A percentile compares a stretch with the other conserved stretches of the same genome.
Conservation (phyloP, 1,140 invertebrate genomes). For the Hyles euphorbiae region DNA sequence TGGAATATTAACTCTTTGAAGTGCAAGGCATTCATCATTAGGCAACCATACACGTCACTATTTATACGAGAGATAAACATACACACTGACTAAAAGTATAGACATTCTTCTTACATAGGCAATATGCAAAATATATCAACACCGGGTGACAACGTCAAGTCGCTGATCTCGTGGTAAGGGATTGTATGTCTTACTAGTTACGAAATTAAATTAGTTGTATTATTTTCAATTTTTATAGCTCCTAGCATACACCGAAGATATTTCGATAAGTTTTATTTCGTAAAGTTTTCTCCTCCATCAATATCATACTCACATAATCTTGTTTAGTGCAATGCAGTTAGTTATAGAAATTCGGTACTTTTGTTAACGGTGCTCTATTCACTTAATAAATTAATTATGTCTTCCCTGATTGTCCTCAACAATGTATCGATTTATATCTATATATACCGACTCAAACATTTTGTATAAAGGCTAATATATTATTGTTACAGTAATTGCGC, state of each 20-base stretch:
- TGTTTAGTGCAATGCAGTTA: slow-evolving; percentile 30
- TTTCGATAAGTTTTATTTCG: slow-evolving; percentile 74
- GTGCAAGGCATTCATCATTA: no score
- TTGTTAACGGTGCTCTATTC: slow-evolving; percentile 23
- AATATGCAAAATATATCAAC: slow-evolving; percentile 21
- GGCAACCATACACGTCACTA: no score
- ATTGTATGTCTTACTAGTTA: slow-evolving; percentile 73
- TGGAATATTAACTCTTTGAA: not conserved
- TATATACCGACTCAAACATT: no score
- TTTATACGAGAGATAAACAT: no score
- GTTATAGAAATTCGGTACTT: slow-evolving; percentile 11
- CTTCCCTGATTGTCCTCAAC: slow-evolving; percentile 40
- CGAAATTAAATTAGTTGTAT: slow-evolving; percentile 75
- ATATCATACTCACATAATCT: slow-evolving; percentile 49
- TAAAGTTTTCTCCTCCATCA: slow-evolving; percentile 74
- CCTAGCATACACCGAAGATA: slow-evolving; percentile 75
- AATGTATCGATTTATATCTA: slow-evolving; percentile 24
- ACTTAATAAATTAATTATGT: slow-evolving; percentile 35
- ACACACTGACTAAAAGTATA: no score
- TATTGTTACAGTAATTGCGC: slow-evolving; percentile 9
- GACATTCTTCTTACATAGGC: no score
- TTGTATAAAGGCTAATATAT: no score
- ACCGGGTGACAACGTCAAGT: slow-evolving; percentile 59
- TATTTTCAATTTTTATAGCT: slow-evolving; percentile 75
- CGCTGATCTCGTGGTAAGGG: slow-evolving; percentile 73